A percentile compares a stretch with the other conserved stretches of the same genome.
These are phyloP conservation scores for Torymus auratus DNA, from an alignment of 2,888 invertebrate species.

Conservation along the genomic window DNA sequence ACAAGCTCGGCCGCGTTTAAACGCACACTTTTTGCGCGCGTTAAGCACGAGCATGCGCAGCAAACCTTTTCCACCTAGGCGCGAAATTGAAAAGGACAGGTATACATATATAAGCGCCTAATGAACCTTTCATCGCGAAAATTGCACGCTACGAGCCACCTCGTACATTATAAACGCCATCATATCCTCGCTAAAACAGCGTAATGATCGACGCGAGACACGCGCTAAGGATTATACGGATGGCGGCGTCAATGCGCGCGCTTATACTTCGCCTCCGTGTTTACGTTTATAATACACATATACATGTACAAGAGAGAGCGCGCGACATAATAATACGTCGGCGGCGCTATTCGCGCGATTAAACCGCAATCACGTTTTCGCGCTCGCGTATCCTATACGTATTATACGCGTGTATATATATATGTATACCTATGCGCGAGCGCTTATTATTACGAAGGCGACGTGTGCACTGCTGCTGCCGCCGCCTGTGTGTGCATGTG, in stretches of 20 bases:
- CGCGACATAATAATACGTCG: conserved; percentile 27
- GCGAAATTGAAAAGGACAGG: not conserved
- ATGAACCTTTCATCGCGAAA: conserved; percentile 48
- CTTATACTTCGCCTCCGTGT: conserved; percentile 43
- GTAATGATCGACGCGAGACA: conserved; percentile 32
- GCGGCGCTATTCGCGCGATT: conserved; percentile 39
- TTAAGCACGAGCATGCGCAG: too few relatives aligned
- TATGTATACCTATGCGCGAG: conserved; percentile 1
- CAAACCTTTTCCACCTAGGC: too few relatives aligned
- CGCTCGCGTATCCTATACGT: conserved; percentile 16
- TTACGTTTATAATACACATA: conserved; percentile 16
- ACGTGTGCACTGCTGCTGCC: too few relatives aligned
- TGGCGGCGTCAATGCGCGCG: not conserved
- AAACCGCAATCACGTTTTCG: conserved; percentile 46
- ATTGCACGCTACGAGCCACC: conserved; percentile 14
- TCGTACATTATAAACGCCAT: not conserved
- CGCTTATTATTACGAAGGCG: too few relatives aligned
- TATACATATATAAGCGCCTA: conserved; percentile 17
- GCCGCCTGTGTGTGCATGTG: not conserved
- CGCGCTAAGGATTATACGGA: conserved; percentile 6
- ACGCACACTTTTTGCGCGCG: too few relatives aligned
- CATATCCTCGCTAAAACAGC: not conserved
- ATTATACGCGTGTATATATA: not conserved
- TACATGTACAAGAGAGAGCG: not conserved
- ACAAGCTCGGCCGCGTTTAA: too few relatives aligned